Conservation (phyloP, 1,140 invertebrate species). For the Chironomus tepperi region DNA sequence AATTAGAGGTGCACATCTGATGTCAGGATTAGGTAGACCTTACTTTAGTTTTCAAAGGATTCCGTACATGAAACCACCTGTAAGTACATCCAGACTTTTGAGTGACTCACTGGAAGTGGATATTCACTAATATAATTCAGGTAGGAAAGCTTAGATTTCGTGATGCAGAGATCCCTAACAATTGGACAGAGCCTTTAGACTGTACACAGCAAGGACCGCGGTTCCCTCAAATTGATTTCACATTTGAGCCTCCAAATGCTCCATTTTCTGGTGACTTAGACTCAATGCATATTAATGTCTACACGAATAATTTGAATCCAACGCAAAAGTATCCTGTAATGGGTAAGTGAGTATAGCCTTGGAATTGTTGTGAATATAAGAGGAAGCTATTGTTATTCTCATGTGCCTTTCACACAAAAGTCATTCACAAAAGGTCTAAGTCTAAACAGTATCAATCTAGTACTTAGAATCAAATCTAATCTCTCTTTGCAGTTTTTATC, state of each 20-base stretch:
- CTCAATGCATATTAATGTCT: constrained; percentile 10
- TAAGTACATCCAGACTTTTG: too few species aligned
- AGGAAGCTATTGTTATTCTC: too few species aligned
- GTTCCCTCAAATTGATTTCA: background rate
- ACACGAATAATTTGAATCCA: constrained; percentile 12
- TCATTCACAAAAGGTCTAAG: too few species aligned
- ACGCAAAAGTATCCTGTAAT: background rate
- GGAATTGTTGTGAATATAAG: too few species aligned
- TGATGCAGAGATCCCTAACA: background rate
- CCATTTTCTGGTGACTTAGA: background rate
- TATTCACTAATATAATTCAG: background rate
- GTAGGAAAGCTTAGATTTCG: background rate
- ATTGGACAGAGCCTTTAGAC: background rate
- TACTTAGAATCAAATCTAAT: too few species aligned
- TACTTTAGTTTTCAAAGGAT: constrained; percentile 7
- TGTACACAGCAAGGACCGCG: background rate
- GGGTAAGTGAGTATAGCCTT: too few species aligned
- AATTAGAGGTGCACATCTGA: background rate
- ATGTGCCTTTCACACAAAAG: too few species aligned
- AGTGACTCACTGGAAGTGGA: too few species aligned
- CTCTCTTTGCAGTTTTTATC: background rate
- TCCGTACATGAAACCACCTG: constrained; percentile 17
- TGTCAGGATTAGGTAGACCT: background rate
- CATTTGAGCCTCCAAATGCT: background rate
- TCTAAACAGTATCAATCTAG: too few species aligned